Evolutionary conservation across 2,888 invertebrate species (phyloP).

Genomic region (Leptopilina syphax): DNA sequence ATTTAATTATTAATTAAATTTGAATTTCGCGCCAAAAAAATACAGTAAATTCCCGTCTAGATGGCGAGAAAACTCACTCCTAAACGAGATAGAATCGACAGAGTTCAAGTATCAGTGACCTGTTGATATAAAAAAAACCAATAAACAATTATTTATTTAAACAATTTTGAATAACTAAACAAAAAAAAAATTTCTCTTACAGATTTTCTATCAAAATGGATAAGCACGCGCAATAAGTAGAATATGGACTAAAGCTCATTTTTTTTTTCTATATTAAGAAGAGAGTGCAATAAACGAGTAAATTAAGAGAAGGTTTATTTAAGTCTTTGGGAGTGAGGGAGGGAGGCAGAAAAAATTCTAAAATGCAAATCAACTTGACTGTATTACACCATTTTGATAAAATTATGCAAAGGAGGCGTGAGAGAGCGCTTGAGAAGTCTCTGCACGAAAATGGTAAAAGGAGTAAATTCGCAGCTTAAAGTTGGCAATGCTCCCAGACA

Average conservation of each 20-base stretch:
- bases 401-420: constrained; percentile 42
- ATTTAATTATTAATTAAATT: too few relatives aligned
- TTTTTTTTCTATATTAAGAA: too few relatives aligned
- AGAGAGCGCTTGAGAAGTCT: constrained; percentile 30
- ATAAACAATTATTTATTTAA: too few relatives aligned
- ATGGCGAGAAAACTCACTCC: too few relatives aligned
- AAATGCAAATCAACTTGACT: constrained; percentile 42
- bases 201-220: too few relatives aligned
- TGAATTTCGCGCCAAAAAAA: too few relatives aligned
- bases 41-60: too few relatives aligned
- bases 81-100: too few relatives aligned
- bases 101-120: too few relatives aligned
- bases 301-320: constrained; percentile 22
- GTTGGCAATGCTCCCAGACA: constrained; percentile 49
- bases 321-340: background rate
- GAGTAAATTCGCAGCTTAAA: constrained; percentile 50
- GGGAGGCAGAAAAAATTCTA: constrained; percentile 10
- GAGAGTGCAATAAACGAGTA: background rate
- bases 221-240: background rate
- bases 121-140: too few relatives aligned
- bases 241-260: background rate
- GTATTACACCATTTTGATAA: constrained; percentile 39
- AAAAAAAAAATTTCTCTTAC: too few relatives aligned
- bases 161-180: too few relatives aligned
- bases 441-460: constrained; percentile 40